Evolutionary conservation across 2,888 invertebrate genomes (phyloP).

Genomic region (Epinotia ramella): DNA sequence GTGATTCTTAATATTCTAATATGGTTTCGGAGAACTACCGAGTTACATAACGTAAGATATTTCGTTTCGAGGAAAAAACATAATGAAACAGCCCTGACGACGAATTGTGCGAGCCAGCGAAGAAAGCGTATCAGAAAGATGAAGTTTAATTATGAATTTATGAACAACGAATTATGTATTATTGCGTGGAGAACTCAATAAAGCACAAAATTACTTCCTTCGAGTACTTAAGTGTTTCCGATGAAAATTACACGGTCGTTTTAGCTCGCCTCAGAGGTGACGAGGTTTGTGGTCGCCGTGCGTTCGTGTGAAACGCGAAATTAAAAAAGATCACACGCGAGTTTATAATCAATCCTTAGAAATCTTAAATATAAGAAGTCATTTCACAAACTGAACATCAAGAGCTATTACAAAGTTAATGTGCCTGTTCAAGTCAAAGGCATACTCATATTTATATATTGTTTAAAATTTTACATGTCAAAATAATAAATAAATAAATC

Average conservation of each 20-base stretch:
- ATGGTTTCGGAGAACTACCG: constrained; percentile 35
- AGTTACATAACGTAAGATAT: constrained; percentile 25
- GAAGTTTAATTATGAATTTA: constrained; percentile 72
- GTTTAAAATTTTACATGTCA: no score
- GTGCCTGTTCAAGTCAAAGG: background rate
- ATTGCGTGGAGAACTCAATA: constrained; percentile 74
- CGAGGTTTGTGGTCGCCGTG: constrained; percentile 45
- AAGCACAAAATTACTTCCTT: constrained; percentile 78
- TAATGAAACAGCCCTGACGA: constrained; percentile 32
- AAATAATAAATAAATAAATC: no score
- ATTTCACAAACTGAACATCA: background rate
- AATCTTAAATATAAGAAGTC: constrained; percentile 21
- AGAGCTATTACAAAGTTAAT: background rate
- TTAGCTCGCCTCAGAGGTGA: constrained; percentile 36
- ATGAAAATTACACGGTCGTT: constrained; percentile 53
- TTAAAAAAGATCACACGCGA: constrained; percentile 49
- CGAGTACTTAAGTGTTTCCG: constrained; percentile 61
- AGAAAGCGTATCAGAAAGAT: constrained; percentile 75
- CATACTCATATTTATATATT: no score
- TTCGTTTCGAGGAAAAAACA: constrained; percentile 13
- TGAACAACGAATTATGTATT: constrained; percentile 59
- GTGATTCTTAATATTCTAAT: constrained; percentile 48
- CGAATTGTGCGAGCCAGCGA: constrained; percentile 49
- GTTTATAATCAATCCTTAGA: constrained; percentile 29
- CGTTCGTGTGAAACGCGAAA: constrained; percentile 55